These are phyloP conservation scores for Anaspis maculata DNA, from an alignment of 2,888 invertebrate species.

Conservation along the genomic window DNA sequence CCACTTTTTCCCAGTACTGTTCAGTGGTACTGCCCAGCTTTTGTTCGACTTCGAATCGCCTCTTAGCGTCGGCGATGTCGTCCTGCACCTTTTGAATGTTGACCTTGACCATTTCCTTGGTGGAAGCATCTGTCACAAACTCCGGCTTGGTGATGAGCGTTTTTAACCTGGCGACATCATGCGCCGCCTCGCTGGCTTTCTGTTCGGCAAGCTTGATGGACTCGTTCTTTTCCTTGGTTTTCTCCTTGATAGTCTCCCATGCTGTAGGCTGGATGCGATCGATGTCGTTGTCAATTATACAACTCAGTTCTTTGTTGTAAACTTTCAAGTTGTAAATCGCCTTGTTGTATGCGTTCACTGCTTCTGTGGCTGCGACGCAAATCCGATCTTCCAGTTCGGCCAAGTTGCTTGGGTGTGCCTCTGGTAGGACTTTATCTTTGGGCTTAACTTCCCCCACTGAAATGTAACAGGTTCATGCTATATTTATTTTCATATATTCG, in stretches of 20 bases:
- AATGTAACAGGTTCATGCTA: no score
- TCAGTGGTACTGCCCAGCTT: slow-evolving; percentile 58
- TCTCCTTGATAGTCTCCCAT: slow-evolving; percentile 51
- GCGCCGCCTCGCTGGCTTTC: slow-evolving; percentile 41
- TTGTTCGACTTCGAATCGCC: slow-evolving; percentile 49
- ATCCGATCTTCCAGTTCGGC: slow-evolving; percentile 51
- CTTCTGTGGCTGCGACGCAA: slow-evolving; percentile 50
- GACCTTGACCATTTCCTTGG: slow-evolving; percentile 45
- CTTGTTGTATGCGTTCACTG: slow-evolving; percentile 58
- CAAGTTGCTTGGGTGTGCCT: slow-evolving; percentile 41
- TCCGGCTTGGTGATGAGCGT: slow-evolving; percentile 39
- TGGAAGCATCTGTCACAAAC: slow-evolving; percentile 38
- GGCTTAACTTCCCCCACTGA: no score
- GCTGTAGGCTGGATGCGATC: slow-evolving; percentile 51
- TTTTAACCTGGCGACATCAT: slow-evolving; percentile 41
- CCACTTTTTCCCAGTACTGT: slow-evolving; percentile 76
- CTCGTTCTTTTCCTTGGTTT: slow-evolving; percentile 50
- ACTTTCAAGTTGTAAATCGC: slow-evolving; percentile 52
- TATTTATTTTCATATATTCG: no score
- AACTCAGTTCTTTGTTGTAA: slow-evolving; percentile 49
- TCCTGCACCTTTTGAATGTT: slow-evolving; percentile 48
- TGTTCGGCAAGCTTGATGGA: slow-evolving; percentile 50
- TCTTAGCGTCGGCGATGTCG: slow-evolving; percentile 54
- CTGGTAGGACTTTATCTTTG: slow-evolving; percentile 29
- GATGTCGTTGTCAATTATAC: slow-evolving; percentile 53